Base-by-base conservation (phyloP, 2,888 invertebrate species). In the Netelia virgata region DNA sequence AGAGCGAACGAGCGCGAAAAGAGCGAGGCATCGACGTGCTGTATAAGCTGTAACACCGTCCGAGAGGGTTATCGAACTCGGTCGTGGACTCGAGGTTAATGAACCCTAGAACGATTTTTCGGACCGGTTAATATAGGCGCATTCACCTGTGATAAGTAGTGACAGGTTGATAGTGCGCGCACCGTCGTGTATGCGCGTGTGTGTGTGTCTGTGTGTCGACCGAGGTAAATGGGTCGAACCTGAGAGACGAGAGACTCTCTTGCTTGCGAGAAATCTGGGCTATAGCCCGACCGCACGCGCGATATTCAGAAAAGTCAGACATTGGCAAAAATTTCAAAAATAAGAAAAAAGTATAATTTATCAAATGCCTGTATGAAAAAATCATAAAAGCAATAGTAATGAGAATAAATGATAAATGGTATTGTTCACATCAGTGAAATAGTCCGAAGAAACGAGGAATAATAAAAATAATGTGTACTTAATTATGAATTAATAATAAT, bases 81-180 rank as follows among this genome's bases (percentile, higher is more conserved):
- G 69, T 28, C 47, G 10, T 47, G 47, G 47, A 10, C 47, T 50
- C 14, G 76, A 63, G 84, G 81, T 81, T 73, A 68, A 73, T 47
- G 77, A 84, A 74, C 82, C 77, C 69, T 70, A 77, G 57, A 70
- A 41, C 57, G 63, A 74, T 82, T 74, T 83, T 84, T 83, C 23
- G 76, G 80, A 81, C 66, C 80, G 76, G 66, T 81, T 76, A 73
- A 81, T 76, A 84, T 73, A 73, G 63, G 68, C 70, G 57, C 72
- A 64, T 84, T 82, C 74, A 84, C 84, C 81, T 82, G 81, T 78
- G 82, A 84, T 77, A 84, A 84, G 77, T 64, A 74, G 81, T 74
- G 77, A 77, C 80, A 74, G 81, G 81, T 78, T 81, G 74, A 84
- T 66, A 78, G 82, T 82, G 82, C 68, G 66, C 76, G 63, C 70